These are phyloP conservation scores for Enteromius trimaculatus DNA, from an alignment of 2,797 vertebrate genomes.

Conservation along the genomic window DNA sequence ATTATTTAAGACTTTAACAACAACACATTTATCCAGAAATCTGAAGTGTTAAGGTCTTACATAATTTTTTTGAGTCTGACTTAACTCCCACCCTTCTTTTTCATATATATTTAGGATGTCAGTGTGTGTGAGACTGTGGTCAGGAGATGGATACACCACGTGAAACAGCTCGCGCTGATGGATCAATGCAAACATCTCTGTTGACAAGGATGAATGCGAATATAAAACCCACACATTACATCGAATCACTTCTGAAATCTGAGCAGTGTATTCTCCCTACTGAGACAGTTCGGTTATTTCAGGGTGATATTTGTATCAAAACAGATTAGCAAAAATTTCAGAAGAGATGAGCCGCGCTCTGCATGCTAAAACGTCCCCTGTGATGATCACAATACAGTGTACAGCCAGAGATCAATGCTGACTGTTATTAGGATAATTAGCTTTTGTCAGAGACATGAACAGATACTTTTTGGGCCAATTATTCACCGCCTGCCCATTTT, in stretches of 20 bases:
- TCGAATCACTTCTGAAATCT: slow-evolving; percentile 52
- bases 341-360: slow-evolving; percentile 23
- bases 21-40: not conserved
- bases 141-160: slow-evolving; percentile 29
- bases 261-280: slow-evolving; percentile 30
- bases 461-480: not conserved
- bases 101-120: not conserved
- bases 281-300: slow-evolving; percentile 23
- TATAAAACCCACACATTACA: slow-evolving; percentile 54
- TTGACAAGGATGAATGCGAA: slow-evolving; percentile 59
- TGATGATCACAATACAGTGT: slow-evolving; percentile 19
- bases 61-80: not conserved
- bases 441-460: not conserved
- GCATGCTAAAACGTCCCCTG: slow-evolving; percentile 22
- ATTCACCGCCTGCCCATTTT: not conserved
- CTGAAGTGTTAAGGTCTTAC: not conserved
- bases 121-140: not conserved
- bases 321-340: slow-evolving; percentile 42
- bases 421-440: slow-evolving; percentile 18
- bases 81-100: not conserved
- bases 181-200: slow-evolving; percentile 58
- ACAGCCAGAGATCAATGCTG: not conserved
- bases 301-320: slow-evolving; percentile 41
- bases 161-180: slow-evolving; percentile 50
- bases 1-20: not conserved